Conservation (phyloP, 2,797 vertebrate species). For the Anabacerthia variegaticeps region DNA sequence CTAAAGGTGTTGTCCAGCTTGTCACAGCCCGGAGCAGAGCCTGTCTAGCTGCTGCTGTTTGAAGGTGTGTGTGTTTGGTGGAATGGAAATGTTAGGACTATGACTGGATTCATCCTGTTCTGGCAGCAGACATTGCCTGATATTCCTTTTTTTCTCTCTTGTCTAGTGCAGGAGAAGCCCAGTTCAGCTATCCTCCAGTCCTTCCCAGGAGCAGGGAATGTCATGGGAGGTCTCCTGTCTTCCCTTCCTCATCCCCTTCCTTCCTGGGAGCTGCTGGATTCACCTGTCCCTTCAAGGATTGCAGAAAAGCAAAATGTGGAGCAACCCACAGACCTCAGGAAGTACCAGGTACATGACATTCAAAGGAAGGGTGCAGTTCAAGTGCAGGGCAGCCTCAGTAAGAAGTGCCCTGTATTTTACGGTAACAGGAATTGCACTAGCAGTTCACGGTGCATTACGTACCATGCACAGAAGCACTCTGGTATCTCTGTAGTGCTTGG, state of each 20-base stretch:
- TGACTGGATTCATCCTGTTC: neutral
- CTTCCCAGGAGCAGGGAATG: neutral
- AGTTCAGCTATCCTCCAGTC: neutral
- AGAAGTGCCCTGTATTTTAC: neutral
- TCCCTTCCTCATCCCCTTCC: neutral
- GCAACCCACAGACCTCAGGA: neutral
- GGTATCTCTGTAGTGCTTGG: neutral
- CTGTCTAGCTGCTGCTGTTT: neutral
- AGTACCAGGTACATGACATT: neutral
- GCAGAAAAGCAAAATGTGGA: neutral
- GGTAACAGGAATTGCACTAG: neutral
- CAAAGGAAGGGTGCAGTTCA: neutral
- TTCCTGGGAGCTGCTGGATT: neutral
- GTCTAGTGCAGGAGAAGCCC: neutral
- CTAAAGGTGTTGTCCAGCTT: neutral
- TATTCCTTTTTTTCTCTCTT: neutral
- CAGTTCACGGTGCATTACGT: neutral
- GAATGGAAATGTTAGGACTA: neutral
- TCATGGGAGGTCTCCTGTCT: neutral
- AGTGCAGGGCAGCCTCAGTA: neutral
- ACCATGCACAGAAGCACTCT: neutral
- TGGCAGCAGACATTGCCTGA: accelerated
- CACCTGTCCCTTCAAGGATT: neutral
- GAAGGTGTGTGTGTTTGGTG: neutral
- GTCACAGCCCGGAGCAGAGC: neutral